Base-by-base conservation (phyloP, 2,888 invertebrate species). In the Himalopsyche anomala region DNA sequence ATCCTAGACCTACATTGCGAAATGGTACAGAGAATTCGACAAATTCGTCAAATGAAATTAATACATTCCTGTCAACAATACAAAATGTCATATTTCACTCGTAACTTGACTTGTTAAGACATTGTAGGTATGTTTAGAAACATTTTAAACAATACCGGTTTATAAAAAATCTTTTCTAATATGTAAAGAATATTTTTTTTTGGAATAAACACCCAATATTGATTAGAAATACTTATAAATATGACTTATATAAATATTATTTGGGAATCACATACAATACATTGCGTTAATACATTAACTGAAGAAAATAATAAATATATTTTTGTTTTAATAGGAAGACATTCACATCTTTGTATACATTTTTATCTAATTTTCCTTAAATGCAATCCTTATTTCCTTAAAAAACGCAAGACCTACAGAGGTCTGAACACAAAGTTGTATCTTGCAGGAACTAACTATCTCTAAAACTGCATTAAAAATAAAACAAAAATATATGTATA, bases 281-380 rank as follows among this genome's bases (percentile, higher is more conserved):
- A 74, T 74, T 74, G 74, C 38, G 74, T 74, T 12, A 38, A 28
- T 28, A 74, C 6, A 38, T 36, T 0, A 28, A 74, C 11, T 36
- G 36, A 74, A 12, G 19, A 12, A 36, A 74, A 74, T 74, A 15
- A 74, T 15, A 74, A 15, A 51, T 51, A 51, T 51, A 36, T 74
- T 74, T 38, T 19, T 19, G 38, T 36, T 74, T 74, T 36, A 81
- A 84, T 56, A 82, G 87, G 87, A 87, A 87, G 87, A 87, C 87
- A 87, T 87, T 82, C 45, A 85, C 62, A 87, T 84, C n/a, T 81
- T 19, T 84, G 85, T 87, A 83, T 85, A 87, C 84, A 85, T 85
- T 56, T 56, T 87, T 81, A 85, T 81, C 83, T 81, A 86, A 82
- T 51, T 54, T 62, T 28, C 11, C 42, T 51, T 80, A 80, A 80